These are phyloP conservation scores for Drosophila sproati DNA, from an alignment of 1,140 invertebrate genomes.

Conservation along the genomic window DNA sequence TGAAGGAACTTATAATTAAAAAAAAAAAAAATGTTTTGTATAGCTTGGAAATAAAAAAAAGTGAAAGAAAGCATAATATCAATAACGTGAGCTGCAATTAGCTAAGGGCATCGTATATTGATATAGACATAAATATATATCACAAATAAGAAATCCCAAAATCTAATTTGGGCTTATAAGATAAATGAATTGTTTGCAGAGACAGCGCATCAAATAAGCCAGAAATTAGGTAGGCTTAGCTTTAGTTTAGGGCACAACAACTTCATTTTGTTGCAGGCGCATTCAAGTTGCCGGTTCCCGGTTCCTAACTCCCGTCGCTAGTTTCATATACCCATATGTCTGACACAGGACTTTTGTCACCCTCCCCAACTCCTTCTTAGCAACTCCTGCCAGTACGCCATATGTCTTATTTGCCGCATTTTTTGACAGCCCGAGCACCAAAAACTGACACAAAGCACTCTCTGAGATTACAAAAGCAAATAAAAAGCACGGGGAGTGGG, in stretches of 20 bases:
- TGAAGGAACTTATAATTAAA: too few species aligned
- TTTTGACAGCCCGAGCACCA: slow-evolving; percentile 58
- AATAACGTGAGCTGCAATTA: too few species aligned
- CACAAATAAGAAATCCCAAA: too few species aligned
- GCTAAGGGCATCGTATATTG: too few species aligned
- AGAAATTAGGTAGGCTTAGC: neutral
- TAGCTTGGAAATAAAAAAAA: too few species aligned
- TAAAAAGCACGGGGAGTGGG: neutral
- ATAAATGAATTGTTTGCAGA: neutral
- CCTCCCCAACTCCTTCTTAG: neutral
- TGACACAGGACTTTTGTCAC: neutral
- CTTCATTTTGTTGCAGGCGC: slow-evolving; percentile 17
- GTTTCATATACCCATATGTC: slow-evolving; percentile 7
- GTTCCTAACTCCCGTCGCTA: neutral
- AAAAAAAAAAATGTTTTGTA: too few species aligned
- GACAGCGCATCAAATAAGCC: slow-evolving; percentile 9
- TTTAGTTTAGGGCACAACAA: slow-evolving; percentile 17
- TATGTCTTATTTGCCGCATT: slow-evolving; percentile 64
- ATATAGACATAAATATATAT: too few species aligned
- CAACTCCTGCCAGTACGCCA: neutral
- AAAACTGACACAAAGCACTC: slow-evolving; percentile 47
- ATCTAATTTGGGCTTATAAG: too few species aligned
- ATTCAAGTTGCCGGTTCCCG: neutral
- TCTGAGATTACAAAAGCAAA: slow-evolving; percentile 41
- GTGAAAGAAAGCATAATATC: too few species aligned